These are phyloP conservation scores for Muschampia plurimacula DNA, from an alignment of 2,888 invertebrate genomes.

Conservation along the genomic window DNA sequence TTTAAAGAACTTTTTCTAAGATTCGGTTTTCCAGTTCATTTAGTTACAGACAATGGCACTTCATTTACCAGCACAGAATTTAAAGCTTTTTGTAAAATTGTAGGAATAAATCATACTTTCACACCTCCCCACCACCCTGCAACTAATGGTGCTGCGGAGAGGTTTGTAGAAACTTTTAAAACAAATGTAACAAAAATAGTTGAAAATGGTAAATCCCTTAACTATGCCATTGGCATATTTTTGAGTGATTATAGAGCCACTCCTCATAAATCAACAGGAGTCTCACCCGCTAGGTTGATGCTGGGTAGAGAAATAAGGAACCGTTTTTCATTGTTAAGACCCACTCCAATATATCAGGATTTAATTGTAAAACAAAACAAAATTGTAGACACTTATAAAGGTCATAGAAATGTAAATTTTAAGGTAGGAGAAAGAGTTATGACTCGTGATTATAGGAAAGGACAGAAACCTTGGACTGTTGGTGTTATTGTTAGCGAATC, in stretches of 20 bases:
- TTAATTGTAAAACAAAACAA: background rate
- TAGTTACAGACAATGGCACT: conserved; percentile 31
- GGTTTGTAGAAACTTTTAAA: conserved; percentile 44
- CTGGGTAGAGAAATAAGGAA: background rate
- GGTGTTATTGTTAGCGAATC: background rate
- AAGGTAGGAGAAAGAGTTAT: background rate
- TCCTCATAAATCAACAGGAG: background rate
- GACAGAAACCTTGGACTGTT: background rate
- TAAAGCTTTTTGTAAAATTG: conserved; percentile 41
- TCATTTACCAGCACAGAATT: conserved; percentile 42
- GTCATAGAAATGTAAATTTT: background rate
- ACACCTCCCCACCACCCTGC: conserved; percentile 43
- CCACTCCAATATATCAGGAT: background rate
- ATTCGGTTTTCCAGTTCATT: conserved; percentile 43
- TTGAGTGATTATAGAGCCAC: background rate
- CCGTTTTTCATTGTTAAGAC: background rate
- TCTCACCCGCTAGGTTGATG: background rate
- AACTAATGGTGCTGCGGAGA: conserved; percentile 43
- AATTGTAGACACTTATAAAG: background rate
- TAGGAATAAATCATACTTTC: conserved; percentile 39
- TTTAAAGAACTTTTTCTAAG: conserved; percentile 43
- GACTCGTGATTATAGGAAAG: background rate
- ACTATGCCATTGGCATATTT: background rate
- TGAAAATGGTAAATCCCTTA: conserved; percentile 22
- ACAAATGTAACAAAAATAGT: conserved; percentile 36